phyloP scores from a whole-genome alignment of 2,888 invertebrate genomes.

The Hydrotaea diabolus region DNA sequence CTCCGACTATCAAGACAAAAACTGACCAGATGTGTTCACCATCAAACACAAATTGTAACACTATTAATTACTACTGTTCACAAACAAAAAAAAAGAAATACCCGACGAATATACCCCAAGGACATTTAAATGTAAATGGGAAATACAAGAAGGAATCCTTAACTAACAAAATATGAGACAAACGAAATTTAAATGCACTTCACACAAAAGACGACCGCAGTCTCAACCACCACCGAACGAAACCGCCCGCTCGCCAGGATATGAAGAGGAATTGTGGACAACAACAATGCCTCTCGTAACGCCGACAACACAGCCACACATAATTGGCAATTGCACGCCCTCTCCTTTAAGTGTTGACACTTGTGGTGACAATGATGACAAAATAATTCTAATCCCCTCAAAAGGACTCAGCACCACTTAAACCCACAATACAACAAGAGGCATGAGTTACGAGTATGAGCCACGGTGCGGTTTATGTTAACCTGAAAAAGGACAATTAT shows the following conservation, averaged over 20 bases:
- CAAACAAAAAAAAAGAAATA: not conserved
- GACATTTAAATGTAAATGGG: slow-evolving; percentile 58
- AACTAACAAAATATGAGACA: too few species aligned
- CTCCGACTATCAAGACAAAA: slow-evolving; percentile 8
- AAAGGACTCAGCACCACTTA: slow-evolving; percentile 20
- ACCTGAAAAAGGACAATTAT: slow-evolving; percentile 55
- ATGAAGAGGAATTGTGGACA: not conserved
- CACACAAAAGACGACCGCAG: slow-evolving; percentile 23
- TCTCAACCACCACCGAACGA: slow-evolving; percentile 49
- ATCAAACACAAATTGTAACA: slow-evolving; percentile 58
- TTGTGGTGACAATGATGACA: slow-evolving; percentile 71
- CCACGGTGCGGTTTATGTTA: not conserved
- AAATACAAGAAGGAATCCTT: slow-evolving; percentile 6
- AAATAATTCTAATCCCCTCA: slow-evolving; percentile 65
- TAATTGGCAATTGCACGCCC: slow-evolving; percentile 69
- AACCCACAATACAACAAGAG: slow-evolving; percentile 18
- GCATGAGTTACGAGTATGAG: slow-evolving; percentile 21
- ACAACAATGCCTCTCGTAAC: not conserved
- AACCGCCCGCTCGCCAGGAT: not conserved
- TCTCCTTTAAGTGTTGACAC: slow-evolving; percentile 65
- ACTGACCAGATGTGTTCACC: slow-evolving; percentile 68
- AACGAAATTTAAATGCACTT: slow-evolving; percentile 35
- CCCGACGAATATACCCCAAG: slow-evolving; percentile 60
- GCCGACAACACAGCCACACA: slow-evolving; percentile 20
- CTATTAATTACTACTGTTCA: slow-evolving; percentile 49